A percentile compares a stretch with the other conserved stretches of the same genome.
Conservation (phyloP, 2,888 invertebrate species). For the Ochlodes sylvanus region DNA sequence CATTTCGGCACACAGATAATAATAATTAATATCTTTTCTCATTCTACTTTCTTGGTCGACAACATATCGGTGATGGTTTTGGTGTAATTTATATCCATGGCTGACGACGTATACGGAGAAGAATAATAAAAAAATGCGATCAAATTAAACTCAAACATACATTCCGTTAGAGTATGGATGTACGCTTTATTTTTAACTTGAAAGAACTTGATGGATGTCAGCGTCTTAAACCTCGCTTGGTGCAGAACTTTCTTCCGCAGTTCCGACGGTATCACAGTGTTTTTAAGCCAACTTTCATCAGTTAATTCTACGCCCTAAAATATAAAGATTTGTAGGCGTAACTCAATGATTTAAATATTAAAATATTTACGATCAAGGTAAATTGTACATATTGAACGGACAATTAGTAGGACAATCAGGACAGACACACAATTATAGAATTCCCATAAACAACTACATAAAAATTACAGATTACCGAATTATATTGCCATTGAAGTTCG, state of each 20-base stretch:
- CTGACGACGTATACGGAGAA: too few species aligned
- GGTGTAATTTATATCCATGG: too few species aligned
- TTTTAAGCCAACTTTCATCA: constrained; percentile 75
- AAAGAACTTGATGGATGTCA: constrained; percentile 77
- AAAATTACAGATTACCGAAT: constrained; percentile 62
- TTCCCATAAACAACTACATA: too few species aligned
- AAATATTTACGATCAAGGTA: too few species aligned
- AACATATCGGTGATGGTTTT: too few species aligned
- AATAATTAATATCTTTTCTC: too few species aligned
- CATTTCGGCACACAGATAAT: too few species aligned
- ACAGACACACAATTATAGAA: too few species aligned
- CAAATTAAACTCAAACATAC: constrained; percentile 53
- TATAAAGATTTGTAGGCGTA: constrained; percentile 1
- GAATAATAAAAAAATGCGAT: neutral
- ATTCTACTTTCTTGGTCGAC: too few species aligned
- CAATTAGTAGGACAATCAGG: too few species aligned
- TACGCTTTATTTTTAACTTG: constrained; percentile 80
- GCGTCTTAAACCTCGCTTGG: constrained; percentile 76
- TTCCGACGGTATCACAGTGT: constrained; percentile 71
- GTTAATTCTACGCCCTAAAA: constrained; percentile 76
- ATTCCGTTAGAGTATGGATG: constrained; percentile 77
- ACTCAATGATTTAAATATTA: too few species aligned
- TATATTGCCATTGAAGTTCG: constrained; percentile 82
- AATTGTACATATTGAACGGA: too few species aligned
- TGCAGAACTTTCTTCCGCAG: constrained; percentile 77